Percentiles rank a stretch among this genome's conserved stretches.
phyloP scores from a whole-genome alignment of 2,888 invertebrate species.

The Drosophila suboccidentalis region DNA sequence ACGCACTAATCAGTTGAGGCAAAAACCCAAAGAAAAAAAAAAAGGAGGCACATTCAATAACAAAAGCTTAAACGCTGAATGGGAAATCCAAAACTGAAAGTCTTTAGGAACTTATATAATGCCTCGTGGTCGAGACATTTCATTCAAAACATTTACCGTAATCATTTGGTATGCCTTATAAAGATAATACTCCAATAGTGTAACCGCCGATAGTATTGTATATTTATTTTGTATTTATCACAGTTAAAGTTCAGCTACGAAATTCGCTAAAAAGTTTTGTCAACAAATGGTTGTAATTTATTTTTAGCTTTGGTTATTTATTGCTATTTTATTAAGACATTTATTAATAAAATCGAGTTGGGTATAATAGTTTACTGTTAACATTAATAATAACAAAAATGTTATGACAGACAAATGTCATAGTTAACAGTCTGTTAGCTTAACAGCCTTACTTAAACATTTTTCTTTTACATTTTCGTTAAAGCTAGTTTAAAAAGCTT shows the following conservation, averaged over 20 bases:
- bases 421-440: background rate
- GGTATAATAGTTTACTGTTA: background rate
- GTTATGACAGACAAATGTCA: background rate
- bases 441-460: background rate
- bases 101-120: slow-evolving; percentile 55
- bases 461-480: too few relatives aligned
- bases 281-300: slow-evolving; percentile 13
- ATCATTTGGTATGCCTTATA: slow-evolving; percentile 45
- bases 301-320: slow-evolving; percentile 12
- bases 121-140: slow-evolving; percentile 13
- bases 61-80: slow-evolving; percentile 55
- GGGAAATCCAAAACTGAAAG: slow-evolving; percentile 54
- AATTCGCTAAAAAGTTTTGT: slow-evolving; percentile 8
- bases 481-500: too few relatives aligned
- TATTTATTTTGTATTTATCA: slow-evolving; percentile 19
- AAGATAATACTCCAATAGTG: slow-evolving; percentile 7
- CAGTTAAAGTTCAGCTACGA: background rate
- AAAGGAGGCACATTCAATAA: slow-evolving; percentile 55
- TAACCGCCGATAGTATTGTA: slow-evolving; percentile 8
- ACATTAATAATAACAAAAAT: background rate
- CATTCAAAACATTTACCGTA: slow-evolving; percentile 61
- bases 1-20: slow-evolving; percentile 63
- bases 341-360: background rate
- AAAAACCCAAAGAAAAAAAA: slow-evolving; percentile 9
- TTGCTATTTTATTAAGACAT: background rate